These are phyloP conservation scores for Neomicropteryx cornuta DNA, from an alignment of 1,140 invertebrate genomes.

Conservation along the genomic window DNA sequence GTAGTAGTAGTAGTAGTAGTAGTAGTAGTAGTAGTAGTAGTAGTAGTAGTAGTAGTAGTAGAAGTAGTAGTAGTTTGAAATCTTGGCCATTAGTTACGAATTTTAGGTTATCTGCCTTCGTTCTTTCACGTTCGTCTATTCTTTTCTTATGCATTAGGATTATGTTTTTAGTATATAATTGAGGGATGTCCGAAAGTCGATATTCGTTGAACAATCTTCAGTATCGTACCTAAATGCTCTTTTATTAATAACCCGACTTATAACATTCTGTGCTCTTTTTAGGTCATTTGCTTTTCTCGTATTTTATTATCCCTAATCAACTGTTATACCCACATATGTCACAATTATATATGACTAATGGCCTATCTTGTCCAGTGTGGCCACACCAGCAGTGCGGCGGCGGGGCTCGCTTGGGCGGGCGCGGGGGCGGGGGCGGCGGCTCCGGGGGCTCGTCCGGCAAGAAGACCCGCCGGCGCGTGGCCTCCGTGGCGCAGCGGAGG, in stretches of 20 bases:
- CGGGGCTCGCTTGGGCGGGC: slow-evolving; percentile 23
- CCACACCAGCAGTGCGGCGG: slow-evolving; percentile 34
- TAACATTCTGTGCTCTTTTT: background rate
- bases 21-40: no score
- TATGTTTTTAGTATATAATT: no score
- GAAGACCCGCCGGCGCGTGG: slow-evolving; percentile 76
- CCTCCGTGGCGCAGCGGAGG: slow-evolving; percentile 77
- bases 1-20: no score
- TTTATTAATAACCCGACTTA: background rate
- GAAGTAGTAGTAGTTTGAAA: no score
- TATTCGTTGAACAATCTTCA: background rate
- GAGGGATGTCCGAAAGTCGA: background rate
- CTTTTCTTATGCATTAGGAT: no score
- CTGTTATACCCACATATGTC: background rate
- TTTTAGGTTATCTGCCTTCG: background rate
- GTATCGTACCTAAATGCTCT: background rate
- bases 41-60: no score
- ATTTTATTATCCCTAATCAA: background rate
- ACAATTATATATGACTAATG: no score
- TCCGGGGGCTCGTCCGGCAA: slow-evolving; percentile 40
- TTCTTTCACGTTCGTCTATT: background rate
- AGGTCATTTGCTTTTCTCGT: background rate
- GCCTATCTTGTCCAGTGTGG: slow-evolving; percentile 18
- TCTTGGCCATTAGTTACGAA: no score
- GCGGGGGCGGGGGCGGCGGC: slow-evolving; percentile 21